Evolutionary conservation across 2,888 invertebrate species (phyloP).

Genomic region (Enoplolaimus lenunculus): DNA sequence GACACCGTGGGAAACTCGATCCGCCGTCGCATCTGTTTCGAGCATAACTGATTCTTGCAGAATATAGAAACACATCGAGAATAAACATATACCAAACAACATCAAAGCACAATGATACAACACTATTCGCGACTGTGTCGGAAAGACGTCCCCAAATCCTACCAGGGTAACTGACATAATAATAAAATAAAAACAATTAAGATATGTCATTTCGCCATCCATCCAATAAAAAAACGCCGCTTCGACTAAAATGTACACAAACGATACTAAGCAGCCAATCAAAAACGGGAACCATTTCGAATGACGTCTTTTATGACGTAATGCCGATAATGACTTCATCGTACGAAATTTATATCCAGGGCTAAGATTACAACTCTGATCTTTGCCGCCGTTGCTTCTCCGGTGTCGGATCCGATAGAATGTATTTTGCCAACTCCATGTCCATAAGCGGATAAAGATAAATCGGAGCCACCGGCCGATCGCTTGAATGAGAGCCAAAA

Average conservation of each 20-base stretch:
- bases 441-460: neutral
- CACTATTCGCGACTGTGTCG: neutral
- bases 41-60: constrained; percentile 19
- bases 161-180: constrained; percentile 89
- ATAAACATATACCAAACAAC: constrained; percentile 3
- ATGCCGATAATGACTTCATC: too few species aligned
- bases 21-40: constrained; percentile 4
- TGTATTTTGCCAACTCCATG: neutral
- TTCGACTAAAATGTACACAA: neutral
- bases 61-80: constrained; percentile 21
- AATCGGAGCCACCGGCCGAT: constrained; percentile 20
- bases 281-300: constrained; percentile 5
- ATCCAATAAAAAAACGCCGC: neutral
- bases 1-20: constrained; percentile 2
- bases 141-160: constrained; percentile 48
- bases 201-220: constrained; percentile 60
- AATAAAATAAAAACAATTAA: constrained; percentile 82
- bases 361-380: too few species aligned
- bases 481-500: constrained; percentile 19
- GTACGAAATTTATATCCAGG: too few species aligned
- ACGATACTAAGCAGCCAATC: constrained; percentile 6
- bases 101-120: neutral
- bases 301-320: neutral
- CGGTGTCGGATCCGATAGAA: neutral
- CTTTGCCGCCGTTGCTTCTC: too few species aligned